Conservation (phyloP, 2,888 invertebrate genomes). For the Pristionchus entomophagus region DNA sequence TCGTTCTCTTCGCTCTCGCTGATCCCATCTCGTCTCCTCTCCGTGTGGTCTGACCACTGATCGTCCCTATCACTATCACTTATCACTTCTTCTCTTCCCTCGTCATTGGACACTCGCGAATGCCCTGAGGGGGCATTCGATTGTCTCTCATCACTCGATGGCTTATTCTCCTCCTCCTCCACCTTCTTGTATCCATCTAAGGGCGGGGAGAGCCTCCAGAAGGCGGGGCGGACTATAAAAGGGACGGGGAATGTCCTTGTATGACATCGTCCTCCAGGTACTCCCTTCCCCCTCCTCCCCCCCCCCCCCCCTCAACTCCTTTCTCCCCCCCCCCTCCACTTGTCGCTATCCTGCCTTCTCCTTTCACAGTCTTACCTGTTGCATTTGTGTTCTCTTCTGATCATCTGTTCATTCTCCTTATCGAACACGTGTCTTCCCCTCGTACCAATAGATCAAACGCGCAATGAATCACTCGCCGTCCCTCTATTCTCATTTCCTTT, state of each 20-base stretch:
- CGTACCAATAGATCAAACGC: neutral
- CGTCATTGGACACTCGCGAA: neutral
- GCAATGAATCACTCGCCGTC: neutral
- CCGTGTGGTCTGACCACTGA: neutral
- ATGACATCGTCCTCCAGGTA: neutral
- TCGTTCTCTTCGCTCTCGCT: no score
- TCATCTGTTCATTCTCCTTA: neutral
- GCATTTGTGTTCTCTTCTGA: neutral
- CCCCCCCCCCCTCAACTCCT: neutral
- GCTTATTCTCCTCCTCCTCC: neutral
- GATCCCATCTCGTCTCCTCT: neutral
- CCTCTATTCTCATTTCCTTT: neutral
- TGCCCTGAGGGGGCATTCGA: neutral
- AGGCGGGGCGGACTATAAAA: conserved; percentile 26
- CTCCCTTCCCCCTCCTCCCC: neutral
- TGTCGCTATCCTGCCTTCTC: neutral
- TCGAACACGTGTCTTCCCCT: neutral
- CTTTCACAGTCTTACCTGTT: neutral
- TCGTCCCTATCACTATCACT: conserved; percentile 41
- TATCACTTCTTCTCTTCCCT: neutral
- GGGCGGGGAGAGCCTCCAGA: neutral
- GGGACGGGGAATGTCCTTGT: neutral
- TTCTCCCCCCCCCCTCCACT: neutral
- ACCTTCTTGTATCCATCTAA: conserved; percentile 1
- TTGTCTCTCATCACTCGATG: neutral